Evolutionary conservation across 2,888 invertebrate genomes (phyloP), one percentile per base, ranked within the genome.

Genomic region (Drosophila merina): DNA sequence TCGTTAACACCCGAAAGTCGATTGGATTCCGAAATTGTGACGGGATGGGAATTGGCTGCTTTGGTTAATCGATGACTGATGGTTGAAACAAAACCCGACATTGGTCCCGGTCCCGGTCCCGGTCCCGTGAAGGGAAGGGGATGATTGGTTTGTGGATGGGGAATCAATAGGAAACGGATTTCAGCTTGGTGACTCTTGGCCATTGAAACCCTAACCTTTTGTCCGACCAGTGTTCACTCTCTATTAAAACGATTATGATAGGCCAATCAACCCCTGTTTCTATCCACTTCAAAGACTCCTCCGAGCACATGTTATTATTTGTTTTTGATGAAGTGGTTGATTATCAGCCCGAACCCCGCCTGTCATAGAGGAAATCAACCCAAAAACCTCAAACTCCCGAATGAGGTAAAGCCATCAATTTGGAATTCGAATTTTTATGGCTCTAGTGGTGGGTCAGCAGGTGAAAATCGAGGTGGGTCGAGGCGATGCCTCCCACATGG

Each of bases 231-330:
- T 80, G 66, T 75, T 51, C 49, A 1, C 38, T 10, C 48, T 49
- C 26, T 52, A 48, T 55, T 51, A 44, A 49, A 69, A 58, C 49
- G 52, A 55, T 50, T 68, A 64, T 59, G 69, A 68, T 68, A 52
- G 54, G 56, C 38, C 76, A 73, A 77, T 84, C 82, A 78, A 78
- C 76, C 60, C 84, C 76, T 63, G 49, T 49, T 33, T n/a, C 12
- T 28, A 33, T 45, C 20, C 51, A 12, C 25, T 66, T 57, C 57
- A 31, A 44, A 33, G 12, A 14, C 44, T 47, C 72, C 77, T 70
- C 51, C 70, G 64, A 56, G 67, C 84, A 83, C 75, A 86, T 86
- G 84, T 64, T 80, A 68, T 84, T 74, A 85, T 76, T 81, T 81
- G 68, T 40, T 71, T 52, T 47, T 67, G 59, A 77, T 72, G 71